Percentiles rank a stretch among this genome's conserved stretches.
phyloP scores from a whole-genome alignment of 2,113 vertebrate genomes.

The Embiotoca jacksoni region DNA sequence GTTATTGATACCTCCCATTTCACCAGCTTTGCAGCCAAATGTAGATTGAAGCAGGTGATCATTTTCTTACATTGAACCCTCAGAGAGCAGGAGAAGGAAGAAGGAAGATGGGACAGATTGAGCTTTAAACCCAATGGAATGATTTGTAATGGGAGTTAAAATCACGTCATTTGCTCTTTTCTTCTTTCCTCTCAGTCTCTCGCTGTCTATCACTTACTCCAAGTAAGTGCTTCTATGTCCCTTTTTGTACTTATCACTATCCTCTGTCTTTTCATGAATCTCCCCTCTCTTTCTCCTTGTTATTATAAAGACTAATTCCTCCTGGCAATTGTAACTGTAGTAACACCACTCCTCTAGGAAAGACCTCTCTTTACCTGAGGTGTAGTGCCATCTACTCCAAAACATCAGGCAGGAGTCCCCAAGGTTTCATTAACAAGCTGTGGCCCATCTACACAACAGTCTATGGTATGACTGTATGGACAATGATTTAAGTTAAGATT shows the following conservation, averaged over 20 bases:
- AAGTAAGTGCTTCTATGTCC: not conserved
- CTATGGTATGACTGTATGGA: not conserved
- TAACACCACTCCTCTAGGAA: conserved; percentile 54
- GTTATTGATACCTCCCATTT: not conserved
- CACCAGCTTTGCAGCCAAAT: conserved; percentile 20
- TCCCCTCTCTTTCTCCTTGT: conserved; percentile 15
- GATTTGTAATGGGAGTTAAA: conserved; percentile 46
- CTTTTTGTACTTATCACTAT: not conserved
- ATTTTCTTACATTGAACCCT: conserved; percentile 48
- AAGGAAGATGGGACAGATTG: conserved; percentile 3
- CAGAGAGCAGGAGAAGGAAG: conserved; percentile 11
- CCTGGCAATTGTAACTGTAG: conserved; percentile 66
- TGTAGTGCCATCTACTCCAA: conserved; percentile 9
- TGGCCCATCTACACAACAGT: conserved; percentile 10
- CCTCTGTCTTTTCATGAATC: not conserved
- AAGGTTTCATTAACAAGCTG: conserved; percentile 21
- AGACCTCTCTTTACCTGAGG: conserved; percentile 2
- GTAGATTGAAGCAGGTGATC: conserved; percentile 9
- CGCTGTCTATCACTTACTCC: not conserved
- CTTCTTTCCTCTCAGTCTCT: not conserved
- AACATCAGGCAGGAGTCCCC: conserved; percentile 25
- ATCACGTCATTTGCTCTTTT: conserved; percentile 25
- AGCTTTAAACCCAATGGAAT: conserved; percentile 35
- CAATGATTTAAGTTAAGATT: too few relatives aligned
- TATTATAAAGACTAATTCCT: conserved; percentile 45